A percentile compares a stretch with the other conserved stretches of the same genome.
phyloP scores from a whole-genome alignment of 2,797 vertebrate genomes.

The Xerus rutilus region DNA sequence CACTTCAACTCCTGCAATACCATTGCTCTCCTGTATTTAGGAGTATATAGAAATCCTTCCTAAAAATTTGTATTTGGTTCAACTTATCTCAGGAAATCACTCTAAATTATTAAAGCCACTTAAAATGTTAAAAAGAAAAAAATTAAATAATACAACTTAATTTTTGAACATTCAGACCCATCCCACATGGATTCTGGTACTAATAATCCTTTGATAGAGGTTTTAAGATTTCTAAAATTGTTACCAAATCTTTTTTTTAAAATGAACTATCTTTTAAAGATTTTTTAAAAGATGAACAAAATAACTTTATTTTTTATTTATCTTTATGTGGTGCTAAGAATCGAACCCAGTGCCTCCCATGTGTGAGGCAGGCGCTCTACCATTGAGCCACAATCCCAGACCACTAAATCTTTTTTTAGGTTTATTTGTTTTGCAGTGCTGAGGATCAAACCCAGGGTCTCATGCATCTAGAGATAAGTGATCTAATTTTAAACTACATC shows the following conservation, averaged over 20 bases:
- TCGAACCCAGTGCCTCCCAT: too few relatives aligned
- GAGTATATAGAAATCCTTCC: not conserved
- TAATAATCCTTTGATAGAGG: not conserved
- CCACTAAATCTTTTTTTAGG: too few relatives aligned
- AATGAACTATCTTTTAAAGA: too few relatives aligned
- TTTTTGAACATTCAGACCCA: not conserved
- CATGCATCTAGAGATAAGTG: not conserved
- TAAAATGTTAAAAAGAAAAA: conserved; percentile 5
- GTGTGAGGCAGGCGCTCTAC: too few relatives aligned
- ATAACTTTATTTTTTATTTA: too few relatives aligned
- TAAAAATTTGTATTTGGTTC: not conserved
- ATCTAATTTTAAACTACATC: not conserved
- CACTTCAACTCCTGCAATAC: not conserved
- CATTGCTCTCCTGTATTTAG: not conserved
- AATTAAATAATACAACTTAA: conserved; percentile 10
- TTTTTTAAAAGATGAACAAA: too few relatives aligned
- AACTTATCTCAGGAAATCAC: not conserved
- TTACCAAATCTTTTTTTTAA: not conserved
- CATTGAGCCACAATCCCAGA: too few relatives aligned
- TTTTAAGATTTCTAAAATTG: conserved; percentile 5
- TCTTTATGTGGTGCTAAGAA: too few relatives aligned
- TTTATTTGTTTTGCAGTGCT: too few relatives aligned
- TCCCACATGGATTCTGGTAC: not conserved
- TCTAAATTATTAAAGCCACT: not conserved
- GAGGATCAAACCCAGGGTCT: too few relatives aligned